phyloP scores from a whole-genome alignment of 2,797 vertebrate species.

The Scleropages formosus region DNA sequence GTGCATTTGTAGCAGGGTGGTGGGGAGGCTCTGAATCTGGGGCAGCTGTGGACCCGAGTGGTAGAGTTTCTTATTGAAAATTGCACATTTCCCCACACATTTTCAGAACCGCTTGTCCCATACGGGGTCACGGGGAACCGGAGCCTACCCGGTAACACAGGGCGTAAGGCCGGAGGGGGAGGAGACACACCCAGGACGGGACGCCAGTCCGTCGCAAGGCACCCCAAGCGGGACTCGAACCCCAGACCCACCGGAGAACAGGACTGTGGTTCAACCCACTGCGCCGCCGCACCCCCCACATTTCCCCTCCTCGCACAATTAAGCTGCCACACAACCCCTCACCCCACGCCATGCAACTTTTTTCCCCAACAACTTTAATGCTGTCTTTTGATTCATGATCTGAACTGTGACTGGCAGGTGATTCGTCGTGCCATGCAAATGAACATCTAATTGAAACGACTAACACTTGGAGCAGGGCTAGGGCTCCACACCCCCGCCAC shows the following conservation, averaged over 20 bases:
- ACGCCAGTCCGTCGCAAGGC: too few species aligned
- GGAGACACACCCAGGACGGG: too few species aligned
- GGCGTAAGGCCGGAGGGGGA: too few species aligned
- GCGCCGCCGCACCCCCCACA: too few species aligned
- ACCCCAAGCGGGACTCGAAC: too few species aligned
- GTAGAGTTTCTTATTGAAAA: constrained; percentile 2
- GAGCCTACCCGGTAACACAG: too few species aligned
- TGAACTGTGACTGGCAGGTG: not conserved
- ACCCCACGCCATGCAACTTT: not conserved
- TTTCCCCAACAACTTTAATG: constrained; percentile 3
- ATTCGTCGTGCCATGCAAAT: not conserved
- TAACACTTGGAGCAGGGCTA: not conserved
- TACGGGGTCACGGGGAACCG: too few species aligned
- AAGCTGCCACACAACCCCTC: not conserved
- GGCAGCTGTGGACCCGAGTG: not conserved
- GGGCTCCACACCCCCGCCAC: not conserved
- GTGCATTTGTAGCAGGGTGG: not conserved
- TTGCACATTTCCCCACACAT: too few species aligned
- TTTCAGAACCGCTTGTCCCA: too few species aligned
- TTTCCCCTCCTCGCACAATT: not conserved
- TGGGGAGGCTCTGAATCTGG: not conserved
- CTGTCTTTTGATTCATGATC: constrained; percentile 5
- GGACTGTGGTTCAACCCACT: too few species aligned
- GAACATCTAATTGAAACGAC: not conserved
- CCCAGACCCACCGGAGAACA: too few species aligned